Conservation (phyloP, 1,140 invertebrate species). For the Camponotus vicinus region DNA sequence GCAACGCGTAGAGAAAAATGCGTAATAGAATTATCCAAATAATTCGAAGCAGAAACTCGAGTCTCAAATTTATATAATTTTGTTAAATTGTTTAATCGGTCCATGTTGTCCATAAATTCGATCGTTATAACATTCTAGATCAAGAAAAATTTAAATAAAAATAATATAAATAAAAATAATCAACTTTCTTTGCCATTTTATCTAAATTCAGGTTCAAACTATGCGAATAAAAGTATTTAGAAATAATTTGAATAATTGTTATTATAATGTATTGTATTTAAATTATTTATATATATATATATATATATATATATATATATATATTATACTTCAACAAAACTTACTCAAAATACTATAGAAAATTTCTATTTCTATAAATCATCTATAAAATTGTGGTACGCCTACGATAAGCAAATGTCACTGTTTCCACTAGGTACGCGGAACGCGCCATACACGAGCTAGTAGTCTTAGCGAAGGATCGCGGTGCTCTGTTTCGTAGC, state of each 20-base stretch:
- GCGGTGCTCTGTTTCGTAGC: conserved; percentile 90
- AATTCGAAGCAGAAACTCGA: background rate
- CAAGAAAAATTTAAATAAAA: background rate
- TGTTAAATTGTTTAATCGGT: background rate
- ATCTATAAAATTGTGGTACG: background rate
- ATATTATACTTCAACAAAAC: background rate
- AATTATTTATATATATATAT: too few relatives aligned
- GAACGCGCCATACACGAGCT: conserved; percentile 91
- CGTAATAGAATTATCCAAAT: background rate
- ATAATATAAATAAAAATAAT: background rate
- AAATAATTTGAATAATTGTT: too few relatives aligned
- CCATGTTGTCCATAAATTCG: background rate
- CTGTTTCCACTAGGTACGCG: conserved; percentile 84
- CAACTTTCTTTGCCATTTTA: background rate
- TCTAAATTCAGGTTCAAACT: background rate
- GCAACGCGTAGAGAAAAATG: background rate
- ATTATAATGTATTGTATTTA: too few relatives aligned
- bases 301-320: too few relatives aligned
- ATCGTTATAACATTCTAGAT: background rate
- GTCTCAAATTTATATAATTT: background rate
- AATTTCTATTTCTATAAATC: background rate
- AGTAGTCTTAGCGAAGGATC: conserved; percentile 93
- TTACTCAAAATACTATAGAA: background rate
- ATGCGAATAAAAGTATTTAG: background rate
- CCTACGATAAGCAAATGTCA: background rate